These are phyloP conservation scores for Proctacanthus coquilletti DNA, from an alignment of 1,140 invertebrate genomes.

Conservation along the genomic window DNA sequence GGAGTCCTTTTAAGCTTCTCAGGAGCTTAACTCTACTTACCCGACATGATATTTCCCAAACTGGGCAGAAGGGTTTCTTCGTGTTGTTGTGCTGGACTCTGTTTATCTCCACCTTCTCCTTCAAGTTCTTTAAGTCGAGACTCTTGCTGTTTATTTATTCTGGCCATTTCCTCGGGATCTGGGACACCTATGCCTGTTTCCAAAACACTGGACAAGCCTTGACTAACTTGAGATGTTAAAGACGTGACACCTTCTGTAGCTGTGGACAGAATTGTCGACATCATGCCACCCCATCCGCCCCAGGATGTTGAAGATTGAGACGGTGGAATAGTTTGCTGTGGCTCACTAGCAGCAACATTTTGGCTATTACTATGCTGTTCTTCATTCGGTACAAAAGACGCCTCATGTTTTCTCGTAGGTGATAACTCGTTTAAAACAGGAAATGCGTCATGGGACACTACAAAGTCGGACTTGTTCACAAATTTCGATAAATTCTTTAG, in stretches of 20 bases:
- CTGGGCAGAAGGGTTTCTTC: constrained; percentile 1
- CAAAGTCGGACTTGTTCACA: too few species aligned
- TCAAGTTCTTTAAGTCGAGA: constrained; percentile 7
- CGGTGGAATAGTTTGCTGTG: background rate
- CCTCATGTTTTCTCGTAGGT: background rate
- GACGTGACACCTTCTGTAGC: constrained; percentile 55
- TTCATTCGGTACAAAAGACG: constrained; percentile 4
- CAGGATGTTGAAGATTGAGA: constrained; percentile 25
- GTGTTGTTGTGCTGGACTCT: too few species aligned
- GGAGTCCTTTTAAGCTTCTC: too few species aligned
- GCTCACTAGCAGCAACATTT: constrained; percentile 13
- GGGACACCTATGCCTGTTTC: constrained; percentile 61
- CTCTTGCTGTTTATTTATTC: constrained; percentile 28
- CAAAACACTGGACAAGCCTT: constrained; percentile 55
- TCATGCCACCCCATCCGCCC: constrained; percentile 53
- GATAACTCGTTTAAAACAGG: background rate
- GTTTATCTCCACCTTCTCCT: too few species aligned
- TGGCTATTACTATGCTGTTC: constrained; percentile 14
- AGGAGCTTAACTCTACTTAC: background rate
- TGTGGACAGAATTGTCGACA: constrained; percentile 52
- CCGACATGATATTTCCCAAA: background rate
- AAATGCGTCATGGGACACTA: constrained; percentile 6
- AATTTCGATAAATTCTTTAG: too few species aligned
- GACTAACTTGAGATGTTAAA: constrained; percentile 61
- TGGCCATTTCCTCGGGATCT: constrained; percentile 56